Evolutionary conservation across 1,140 invertebrate species (phyloP), one percentile per base, ranked within the genome.

Genomic region (Drosophila carrolli): DNA sequence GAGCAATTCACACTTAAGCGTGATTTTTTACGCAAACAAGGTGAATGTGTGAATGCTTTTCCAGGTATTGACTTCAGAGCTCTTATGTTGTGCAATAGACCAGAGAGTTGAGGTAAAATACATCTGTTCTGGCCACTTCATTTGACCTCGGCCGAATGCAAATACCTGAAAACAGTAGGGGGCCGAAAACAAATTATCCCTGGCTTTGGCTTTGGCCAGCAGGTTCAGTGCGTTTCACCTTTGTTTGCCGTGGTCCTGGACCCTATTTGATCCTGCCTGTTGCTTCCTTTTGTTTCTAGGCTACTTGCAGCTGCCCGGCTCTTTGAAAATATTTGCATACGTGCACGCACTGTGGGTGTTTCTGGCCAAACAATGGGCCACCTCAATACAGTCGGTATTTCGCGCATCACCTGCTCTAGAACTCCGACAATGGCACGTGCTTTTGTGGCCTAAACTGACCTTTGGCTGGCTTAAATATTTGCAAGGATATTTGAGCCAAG

Each of bases 281-380:
- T 86, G 82, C 82, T 81, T 75, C 44, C 75, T 46, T 76, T 88
- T 82, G 83, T 86, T 19, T 72, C 54, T 29, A 10, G 55, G 37
- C 65, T 37, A 1, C 63, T 72, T 70, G 82, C 82, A 86, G 83
- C 83, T 83, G 83, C 65, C 50, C 37, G 43, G 73, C 67, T 62
- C 48, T 78, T 79, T 62, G 46, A 75, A 55, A 68, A 53, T 88
- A 88, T 88, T 88, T 88, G 83, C 83, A 88, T 89, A 88, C 47
- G 72, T 74, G 41, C 63, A 82, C 84, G 76, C 83, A 79, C 83
- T 73, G 75, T 78, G 78, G 75, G 81, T 84, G 81, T 84, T 60
- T 58, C 63, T 47, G 38, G 63, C 75, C 81, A 80, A 68, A 84
- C 81, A 84, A 85, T 84, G 51, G 44, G n/a, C 44, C 38, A 50